phyloP scores from a whole-genome alignment of 2,797 vertebrate genomes.

The Poeciliopsis turneri region DNA sequence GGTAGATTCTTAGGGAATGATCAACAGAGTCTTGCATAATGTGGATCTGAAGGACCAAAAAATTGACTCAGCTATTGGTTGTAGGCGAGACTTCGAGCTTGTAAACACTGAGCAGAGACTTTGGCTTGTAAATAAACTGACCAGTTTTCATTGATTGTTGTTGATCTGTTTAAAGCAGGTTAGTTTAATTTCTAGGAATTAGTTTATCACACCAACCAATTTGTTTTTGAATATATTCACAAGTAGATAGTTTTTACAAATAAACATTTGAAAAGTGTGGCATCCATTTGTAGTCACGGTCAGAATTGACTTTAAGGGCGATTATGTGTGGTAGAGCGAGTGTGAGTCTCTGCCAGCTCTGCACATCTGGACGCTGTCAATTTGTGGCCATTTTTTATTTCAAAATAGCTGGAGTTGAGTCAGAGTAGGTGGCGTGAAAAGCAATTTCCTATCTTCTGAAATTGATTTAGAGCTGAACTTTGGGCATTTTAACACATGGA shows the following conservation, averaged over 20 bases:
- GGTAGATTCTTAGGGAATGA: not conserved
- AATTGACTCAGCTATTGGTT: not conserved
- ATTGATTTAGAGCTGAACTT: not conserved
- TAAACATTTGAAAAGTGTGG: not conserved
- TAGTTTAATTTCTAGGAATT: not conserved
- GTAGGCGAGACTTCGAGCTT: not conserved
- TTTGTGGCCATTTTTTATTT: not conserved
- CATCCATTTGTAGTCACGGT: not conserved
- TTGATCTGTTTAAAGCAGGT: not conserved
- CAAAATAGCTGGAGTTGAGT: not conserved
- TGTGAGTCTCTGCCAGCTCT: not conserved
- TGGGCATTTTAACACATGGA: not conserved
- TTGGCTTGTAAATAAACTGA: slow-evolving; percentile 3
- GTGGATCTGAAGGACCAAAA: not conserved
- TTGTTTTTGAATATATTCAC: not conserved
- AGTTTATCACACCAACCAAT: not conserved
- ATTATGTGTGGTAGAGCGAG: no score
- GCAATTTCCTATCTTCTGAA: not conserved
- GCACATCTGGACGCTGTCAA: not conserved
- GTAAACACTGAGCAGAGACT: slow-evolving; percentile 1
- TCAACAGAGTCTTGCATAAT: not conserved
- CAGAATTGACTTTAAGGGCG: not conserved
- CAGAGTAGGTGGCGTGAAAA: not conserved
- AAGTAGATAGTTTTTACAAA: not conserved
- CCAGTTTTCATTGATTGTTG: not conserved